Evolutionary conservation across 2,888 invertebrate species (phyloP).

Genomic region (Ischnus inquisitorius): DNA sequence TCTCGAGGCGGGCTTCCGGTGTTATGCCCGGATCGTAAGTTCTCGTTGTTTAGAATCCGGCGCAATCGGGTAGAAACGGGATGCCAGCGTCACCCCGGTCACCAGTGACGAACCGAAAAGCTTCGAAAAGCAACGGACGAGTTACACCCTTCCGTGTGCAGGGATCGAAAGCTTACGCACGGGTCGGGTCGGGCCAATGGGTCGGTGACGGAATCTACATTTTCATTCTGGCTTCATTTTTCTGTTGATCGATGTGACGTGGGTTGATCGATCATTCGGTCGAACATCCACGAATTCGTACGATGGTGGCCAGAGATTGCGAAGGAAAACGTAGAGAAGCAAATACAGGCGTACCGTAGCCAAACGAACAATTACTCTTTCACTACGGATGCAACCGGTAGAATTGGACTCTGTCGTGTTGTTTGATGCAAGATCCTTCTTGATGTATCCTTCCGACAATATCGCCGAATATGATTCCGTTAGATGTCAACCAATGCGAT

Average conservation of each 20-base stretch:
- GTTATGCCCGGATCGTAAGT: constrained; percentile 36
- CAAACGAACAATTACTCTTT: not conserved
- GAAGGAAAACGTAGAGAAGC: not conserved
- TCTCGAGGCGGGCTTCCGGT: constrained; percentile 18
- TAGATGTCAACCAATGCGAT: not conserved
- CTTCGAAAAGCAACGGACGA: constrained; percentile 26
- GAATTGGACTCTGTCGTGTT: too few relatives aligned
- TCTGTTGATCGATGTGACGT: constrained; percentile 31
- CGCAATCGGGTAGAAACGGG: constrained; percentile 23
- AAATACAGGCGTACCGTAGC: not conserved
- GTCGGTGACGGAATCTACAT: constrained; percentile 19
- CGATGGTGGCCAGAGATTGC: not conserved
- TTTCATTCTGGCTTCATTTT: constrained; percentile 15
- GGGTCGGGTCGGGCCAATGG: not conserved
- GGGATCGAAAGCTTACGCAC: constrained; percentile 22
- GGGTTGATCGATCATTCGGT: constrained; percentile 37
- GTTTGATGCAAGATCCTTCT: not conserved
- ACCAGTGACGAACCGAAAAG: constrained; percentile 47
- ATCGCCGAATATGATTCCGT: too few relatives aligned
- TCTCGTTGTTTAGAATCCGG: constrained; percentile 51
- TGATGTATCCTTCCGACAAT: too few relatives aligned
- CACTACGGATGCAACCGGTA: not conserved
- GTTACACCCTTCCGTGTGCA: not conserved
- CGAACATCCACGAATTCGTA: constrained; percentile 3
- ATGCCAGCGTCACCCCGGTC: constrained; percentile 16